phyloP scores from a whole-genome alignment of 2,797 vertebrate species.

The Apodemus agrarius region DNA sequence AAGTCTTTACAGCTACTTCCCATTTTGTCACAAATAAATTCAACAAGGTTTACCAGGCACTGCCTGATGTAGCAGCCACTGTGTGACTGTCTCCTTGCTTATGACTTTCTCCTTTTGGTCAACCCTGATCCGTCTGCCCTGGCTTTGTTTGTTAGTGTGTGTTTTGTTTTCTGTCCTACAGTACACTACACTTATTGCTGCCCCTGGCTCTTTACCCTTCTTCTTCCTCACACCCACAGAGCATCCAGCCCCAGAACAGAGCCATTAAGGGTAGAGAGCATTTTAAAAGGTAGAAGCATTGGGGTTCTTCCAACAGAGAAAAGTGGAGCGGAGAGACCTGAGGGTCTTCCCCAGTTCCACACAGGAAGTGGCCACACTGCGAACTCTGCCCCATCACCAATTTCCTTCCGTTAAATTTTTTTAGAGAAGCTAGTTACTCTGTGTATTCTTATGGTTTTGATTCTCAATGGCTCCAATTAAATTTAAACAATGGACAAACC shows the following conservation, averaged over 20 bases:
- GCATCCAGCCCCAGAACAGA: neutral
- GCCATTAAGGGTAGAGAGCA: neutral
- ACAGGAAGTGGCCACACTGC: neutral
- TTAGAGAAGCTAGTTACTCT: slow-evolving; percentile 26
- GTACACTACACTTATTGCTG: neutral
- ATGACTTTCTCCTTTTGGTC: neutral
- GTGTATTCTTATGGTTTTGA: neutral
- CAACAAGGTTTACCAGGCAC: neutral
- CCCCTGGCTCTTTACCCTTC: neutral
- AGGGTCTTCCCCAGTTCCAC: neutral
- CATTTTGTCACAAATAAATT: slow-evolving; percentile 40
- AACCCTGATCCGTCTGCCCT: neutral
- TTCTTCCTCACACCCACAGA: neutral
- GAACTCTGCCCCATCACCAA: neutral
- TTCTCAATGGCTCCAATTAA: neutral
- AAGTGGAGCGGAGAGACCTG: neutral
- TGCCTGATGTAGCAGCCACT: neutral
- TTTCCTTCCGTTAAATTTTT: neutral
- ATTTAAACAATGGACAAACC: slow-evolving; percentile 1
- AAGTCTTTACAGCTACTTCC: neutral
- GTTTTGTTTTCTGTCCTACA: neutral
- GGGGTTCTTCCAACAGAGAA: slow-evolving; percentile 6
- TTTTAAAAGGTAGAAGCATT: neutral
- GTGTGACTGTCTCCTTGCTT: slow-evolving; percentile 12
- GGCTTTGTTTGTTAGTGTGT: neutral